Evolutionary conservation across 2,797 vertebrate genomes (phyloP), one percentile per base, ranked within the genome.

Genomic region (Hippopotamyrus pictus): DNA sequence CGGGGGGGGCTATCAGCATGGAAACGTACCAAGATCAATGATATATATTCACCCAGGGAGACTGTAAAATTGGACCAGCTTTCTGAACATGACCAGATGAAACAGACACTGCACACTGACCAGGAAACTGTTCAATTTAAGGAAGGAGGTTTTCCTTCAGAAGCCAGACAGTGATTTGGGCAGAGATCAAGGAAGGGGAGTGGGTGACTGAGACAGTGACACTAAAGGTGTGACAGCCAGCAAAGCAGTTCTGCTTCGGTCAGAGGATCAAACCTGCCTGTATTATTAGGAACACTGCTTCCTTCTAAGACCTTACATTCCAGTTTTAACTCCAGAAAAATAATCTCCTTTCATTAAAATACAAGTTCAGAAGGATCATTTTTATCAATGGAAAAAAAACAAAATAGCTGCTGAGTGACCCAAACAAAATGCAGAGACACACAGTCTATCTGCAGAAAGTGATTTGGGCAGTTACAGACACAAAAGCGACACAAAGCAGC

Each of bases 151-250:
- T 12, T 33, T 54, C 62, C 22, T 90, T 92, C 53, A 89, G 89
- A 76, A 83, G 57, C 90, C 84, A 85, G 82, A 54, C 82, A 8
- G 69, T 54, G 79, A 54, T 54, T 50, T 90, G 69, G 90, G 89
- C 48, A 69, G 59, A 65, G 22, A 65, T 76, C 87, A 88, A 88
- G 22, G 50, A 73, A 88, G 83, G 89, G 88, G 37, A 5, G 12
- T 88, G 65, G 69, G 89, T 37, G 76, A 90, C 73, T 48, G 84
- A 92, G 89, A 48, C 59, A n/a, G 89, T 86, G 79, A 88, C 83
- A 90, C 11, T 91, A 90, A 88, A 92, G 89, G 87, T 90, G 89
- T 57, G 90, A 62, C 22, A 46, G 50, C 79, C 86, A 91, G 90
- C 19, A 57, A 88, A 25, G 59, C 86, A 86, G 12, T 48, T 50